phyloP scores from a whole-genome alignment of 2,888 invertebrate species.

The Lysandra coridon region DNA sequence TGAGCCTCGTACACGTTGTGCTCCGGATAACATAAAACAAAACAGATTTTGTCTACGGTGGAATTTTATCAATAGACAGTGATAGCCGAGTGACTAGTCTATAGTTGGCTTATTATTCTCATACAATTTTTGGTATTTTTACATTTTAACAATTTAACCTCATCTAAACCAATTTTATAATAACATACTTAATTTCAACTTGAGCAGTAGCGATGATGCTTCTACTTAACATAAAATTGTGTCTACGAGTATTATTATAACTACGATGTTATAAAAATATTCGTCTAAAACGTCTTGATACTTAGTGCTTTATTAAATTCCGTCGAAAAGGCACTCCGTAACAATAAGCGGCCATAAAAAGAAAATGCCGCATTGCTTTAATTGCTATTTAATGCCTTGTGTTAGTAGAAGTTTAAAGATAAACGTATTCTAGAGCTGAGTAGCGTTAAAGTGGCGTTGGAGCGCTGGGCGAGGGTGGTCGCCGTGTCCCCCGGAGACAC shows the following conservation, averaged over 20 bases:
- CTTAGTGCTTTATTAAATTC: neutral
- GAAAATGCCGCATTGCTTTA: neutral
- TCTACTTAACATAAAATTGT: no score
- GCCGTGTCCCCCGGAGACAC: slow-evolving; percentile 70
- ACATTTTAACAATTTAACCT: neutral
- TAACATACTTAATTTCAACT: no score
- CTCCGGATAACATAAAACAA: slow-evolving; percentile 35
- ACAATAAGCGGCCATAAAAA: neutral
- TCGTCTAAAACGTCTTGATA: neutral
- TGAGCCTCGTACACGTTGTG: neutral
- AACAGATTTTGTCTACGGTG: slow-evolving; percentile 43
- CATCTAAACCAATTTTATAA: no score
- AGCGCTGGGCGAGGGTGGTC: slow-evolving; percentile 51
- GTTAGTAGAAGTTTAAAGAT: neutral
- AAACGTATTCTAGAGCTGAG: slow-evolving; percentile 9
- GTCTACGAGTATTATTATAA: neutral
- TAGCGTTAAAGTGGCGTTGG: slow-evolving; percentile 26
- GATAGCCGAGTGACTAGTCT: neutral
- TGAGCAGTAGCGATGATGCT: no score
- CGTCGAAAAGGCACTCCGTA: neutral
- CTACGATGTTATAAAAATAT: neutral
- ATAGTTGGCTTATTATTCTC: neutral
- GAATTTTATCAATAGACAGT: neutral
- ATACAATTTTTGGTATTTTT: neutral
- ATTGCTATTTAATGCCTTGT: neutral